Evolutionary conservation across 2,797 vertebrate genomes (phyloP).

Genomic region (Onychomys leucogaster): DNA sequence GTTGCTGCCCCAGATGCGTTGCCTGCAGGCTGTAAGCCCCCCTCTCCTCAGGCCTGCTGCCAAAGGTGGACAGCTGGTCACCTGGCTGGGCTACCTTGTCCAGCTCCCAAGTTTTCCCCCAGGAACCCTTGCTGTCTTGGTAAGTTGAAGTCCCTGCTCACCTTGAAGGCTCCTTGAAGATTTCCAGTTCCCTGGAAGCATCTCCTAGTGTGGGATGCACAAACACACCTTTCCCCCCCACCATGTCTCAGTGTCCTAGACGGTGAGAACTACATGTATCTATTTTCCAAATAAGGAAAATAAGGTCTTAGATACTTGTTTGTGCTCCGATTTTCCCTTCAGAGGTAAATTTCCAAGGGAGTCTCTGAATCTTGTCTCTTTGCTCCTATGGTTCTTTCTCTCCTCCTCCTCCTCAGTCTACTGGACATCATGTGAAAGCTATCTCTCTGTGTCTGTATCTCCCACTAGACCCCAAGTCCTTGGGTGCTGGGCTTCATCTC

Average conservation of each 20-base stretch:
- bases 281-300: not conserved
- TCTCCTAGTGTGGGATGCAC: not conserved
- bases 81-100: not conserved
- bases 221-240: fast-evolving
- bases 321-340: not conserved
- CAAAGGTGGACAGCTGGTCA: not conserved
- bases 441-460: not conserved
- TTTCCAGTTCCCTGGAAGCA: not conserved
- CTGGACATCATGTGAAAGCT: not conserved
- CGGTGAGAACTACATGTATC: no score
- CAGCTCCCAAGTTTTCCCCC: not conserved
- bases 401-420: fast-evolving
- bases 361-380: not conserved
- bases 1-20: not conserved
- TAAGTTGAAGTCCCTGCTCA: not conserved
- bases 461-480: not conserved
- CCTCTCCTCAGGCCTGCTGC: not conserved
- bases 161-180: not conserved
- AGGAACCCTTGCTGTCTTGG: not conserved
- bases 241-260: not conserved
- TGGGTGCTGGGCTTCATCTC: not conserved
- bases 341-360: not conserved
- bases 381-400: not conserved
- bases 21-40: not conserved
- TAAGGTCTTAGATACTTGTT: not conserved